These are phyloP conservation scores for Macrochelys suwanniensis DNA, from an alignment of 2,797 vertebrate genomes.

Conservation along the genomic window DNA sequence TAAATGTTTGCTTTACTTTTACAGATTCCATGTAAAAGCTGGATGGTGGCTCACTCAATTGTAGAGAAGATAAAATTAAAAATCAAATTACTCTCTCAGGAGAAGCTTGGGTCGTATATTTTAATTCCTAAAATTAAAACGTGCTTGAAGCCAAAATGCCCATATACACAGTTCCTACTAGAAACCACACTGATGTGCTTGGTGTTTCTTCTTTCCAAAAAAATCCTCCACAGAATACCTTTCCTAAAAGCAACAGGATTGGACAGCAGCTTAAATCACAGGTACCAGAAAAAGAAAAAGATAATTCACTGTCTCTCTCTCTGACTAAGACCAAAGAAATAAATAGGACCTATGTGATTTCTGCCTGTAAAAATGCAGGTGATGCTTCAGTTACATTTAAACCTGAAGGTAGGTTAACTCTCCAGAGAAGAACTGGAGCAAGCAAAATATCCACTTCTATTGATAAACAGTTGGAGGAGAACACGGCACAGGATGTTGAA, in stretches of 20 bases:
- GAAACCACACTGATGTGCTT: neutral
- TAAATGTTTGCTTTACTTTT: neutral
- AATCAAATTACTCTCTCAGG: neutral
- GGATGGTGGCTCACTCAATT: neutral
- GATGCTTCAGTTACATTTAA: slow-evolving; percentile 25
- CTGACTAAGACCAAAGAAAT: slow-evolving; percentile 75
- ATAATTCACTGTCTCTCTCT: slow-evolving; percentile 41
- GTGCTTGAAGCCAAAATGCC: slow-evolving; percentile 72
- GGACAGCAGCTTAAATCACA: neutral
- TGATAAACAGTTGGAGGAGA: slow-evolving; percentile 62
- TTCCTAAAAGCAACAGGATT: neutral
- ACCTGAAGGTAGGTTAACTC: slow-evolving; percentile 75
- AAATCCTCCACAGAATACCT: neutral
- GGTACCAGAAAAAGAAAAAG: slow-evolving; percentile 47
- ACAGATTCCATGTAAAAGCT: slow-evolving; percentile 29
- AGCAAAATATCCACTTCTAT: slow-evolving; percentile 55
- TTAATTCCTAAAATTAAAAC: neutral
- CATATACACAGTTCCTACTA: neutral
- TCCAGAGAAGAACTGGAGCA: slow-evolving; percentile 85
- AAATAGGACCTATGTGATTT: slow-evolving; percentile 89
- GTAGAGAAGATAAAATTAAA: slow-evolving; percentile 17
- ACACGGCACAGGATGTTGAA: slow-evolving; percentile 26
- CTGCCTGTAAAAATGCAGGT: slow-evolving; percentile 77
- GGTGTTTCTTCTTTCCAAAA: neutral
- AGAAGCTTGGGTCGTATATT: neutral